Base-by-base conservation (phyloP, 2,888 invertebrate genomes). In the Phortica okadai region DNA sequence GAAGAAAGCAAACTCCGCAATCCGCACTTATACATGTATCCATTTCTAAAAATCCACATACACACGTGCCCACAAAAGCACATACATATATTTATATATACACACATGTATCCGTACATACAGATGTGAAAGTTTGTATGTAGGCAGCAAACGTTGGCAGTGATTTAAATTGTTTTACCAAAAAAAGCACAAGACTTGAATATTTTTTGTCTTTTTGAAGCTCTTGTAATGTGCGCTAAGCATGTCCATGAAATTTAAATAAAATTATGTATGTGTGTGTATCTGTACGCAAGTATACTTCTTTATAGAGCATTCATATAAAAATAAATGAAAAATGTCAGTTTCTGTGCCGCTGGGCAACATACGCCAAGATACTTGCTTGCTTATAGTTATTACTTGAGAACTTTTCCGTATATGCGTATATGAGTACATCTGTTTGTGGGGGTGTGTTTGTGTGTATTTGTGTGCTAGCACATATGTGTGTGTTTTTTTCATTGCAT, bases 161-260 rank as follows among this genome's bases (percentile, higher is more conserved):
- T 62, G 62, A 62, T 62, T 62, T 62, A 16, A 25, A 16, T 62
- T 62, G n/a, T 16, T 25, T 6, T 21, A 25, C 62, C 62, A 10
- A 16, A 62, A 62, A 33, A 33, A 33, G 33, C 33, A 33, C 0
- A 33, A 33, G 33, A 33, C 33, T 33, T 33, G 33, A 33, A 33
- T 33, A 33, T 33, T 50, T 66, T 41, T 66, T n/a, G 10, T 66
- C 66, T 41, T 14, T 1, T 11, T 7, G 62, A 6, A 54, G 54
- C 11, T n/a, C n/a, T 54, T 54, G 54, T 25, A 62, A 21, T 62
- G 62, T 25, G 62, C 62, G 42, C 21, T 66, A 11, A 66, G 14
- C 54, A 14, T 56, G 56, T 33, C 70, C 70, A 56, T 72, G 41
- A 72, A 72, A 72, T 56, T 72, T 54, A 72, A 72, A 72, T 72